Evolutionary conservation across 2,888 invertebrate species (phyloP).

Genomic region (Odontocolon sp.): DNA sequence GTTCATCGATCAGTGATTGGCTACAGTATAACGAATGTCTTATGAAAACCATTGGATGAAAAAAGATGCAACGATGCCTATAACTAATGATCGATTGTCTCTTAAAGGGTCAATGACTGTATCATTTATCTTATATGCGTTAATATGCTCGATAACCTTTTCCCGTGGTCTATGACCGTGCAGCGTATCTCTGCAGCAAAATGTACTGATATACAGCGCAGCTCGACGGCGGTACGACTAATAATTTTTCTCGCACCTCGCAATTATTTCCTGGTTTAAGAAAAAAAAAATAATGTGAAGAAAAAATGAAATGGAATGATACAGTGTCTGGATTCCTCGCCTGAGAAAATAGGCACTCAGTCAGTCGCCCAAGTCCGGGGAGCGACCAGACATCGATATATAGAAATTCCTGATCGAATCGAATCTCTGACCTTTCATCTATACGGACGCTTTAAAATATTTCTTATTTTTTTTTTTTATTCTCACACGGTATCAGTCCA

Average conservation of each 20-base stretch:
- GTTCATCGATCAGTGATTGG: background rate
- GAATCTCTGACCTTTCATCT: constrained; percentile 50
- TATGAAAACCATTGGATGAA: no score
- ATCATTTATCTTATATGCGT: constrained; percentile 18
- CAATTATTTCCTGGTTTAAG: constrained; percentile 54
- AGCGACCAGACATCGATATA: constrained; percentile 60
- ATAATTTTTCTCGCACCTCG: constrained; percentile 52
- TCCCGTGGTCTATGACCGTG: constrained; percentile 15
- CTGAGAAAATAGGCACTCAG: constrained; percentile 35
- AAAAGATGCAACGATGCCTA: no score
- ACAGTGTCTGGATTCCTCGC: constrained; percentile 22
- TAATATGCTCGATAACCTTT: constrained; percentile 17
- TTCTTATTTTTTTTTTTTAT: constrained; percentile 21
- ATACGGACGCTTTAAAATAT: constrained; percentile 23
- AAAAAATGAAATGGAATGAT: constrained; percentile 27
- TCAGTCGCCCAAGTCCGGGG: constrained; percentile 2
- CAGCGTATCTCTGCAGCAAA: background rate
- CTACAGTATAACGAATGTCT: background rate
- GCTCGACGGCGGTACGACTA: background rate
- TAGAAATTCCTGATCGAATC: constrained; percentile 55
- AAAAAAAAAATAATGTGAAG: constrained; percentile 4
- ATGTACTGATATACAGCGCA: background rate
- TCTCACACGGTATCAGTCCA: background rate
- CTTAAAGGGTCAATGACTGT: no score
- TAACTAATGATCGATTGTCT: no score